Evolutionary conservation across 2,113 vertebrate genomes (phyloP).

Genomic region (human (Homo sapiens)): GRCh38 chr3:62308501-62309000

Average conservation of each 20-base stretch:
- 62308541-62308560: neutral
- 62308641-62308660: neutral
- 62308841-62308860: neutral
- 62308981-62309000: neutral
- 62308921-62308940: neutral
- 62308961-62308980: neutral
- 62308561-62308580: neutral
- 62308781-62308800: neutral
- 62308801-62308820: neutral
- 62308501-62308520: neutral
- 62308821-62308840: neutral
- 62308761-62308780: neutral
- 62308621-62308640: neutral
- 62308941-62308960: neutral
- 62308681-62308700: conserved; percentile 9
- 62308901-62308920: neutral
- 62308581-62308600: neutral
- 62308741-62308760: neutral
- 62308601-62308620: conserved; percentile 5
- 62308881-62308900: neutral
- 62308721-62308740: neutral
- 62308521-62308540: neutral
- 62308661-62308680: neutral
- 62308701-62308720: neutral
- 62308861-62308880: neutral